phyloP scores from a whole-genome alignment of 64 coral and sea anemone genomes.

The Montipora efflorescens region DNA sequence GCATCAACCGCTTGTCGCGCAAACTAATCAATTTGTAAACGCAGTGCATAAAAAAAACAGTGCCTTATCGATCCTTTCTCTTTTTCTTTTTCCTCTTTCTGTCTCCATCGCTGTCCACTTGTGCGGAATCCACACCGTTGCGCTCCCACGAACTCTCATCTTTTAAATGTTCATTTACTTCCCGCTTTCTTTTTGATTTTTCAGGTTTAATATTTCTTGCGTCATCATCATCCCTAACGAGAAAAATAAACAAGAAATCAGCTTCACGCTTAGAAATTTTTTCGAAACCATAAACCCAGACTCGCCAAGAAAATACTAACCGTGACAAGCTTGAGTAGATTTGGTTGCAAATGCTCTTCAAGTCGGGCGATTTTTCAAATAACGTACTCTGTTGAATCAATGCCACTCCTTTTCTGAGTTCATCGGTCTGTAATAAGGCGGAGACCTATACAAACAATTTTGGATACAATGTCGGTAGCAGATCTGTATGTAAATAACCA shows the following conservation, averaged over 20 bases:
- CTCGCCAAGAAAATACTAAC: neutral
- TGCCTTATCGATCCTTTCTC: neutral
- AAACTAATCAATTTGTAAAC: no score
- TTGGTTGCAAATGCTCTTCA: slow-evolving; percentile 20
- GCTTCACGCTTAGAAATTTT: neutral
- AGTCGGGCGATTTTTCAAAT: neutral
- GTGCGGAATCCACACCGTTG: neutral
- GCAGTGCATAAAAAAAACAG: no score
- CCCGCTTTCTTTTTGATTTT: slow-evolving; percentile 24
- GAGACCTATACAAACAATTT: neutral
- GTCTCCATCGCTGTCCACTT: neutral
- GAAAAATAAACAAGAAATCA: neutral
- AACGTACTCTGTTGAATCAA: slow-evolving; percentile 13
- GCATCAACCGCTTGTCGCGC: no score
- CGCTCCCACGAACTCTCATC: neutral
- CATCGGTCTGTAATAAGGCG: neutral
- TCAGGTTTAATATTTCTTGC: neutral
- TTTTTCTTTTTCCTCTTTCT: slow-evolving; percentile 36
- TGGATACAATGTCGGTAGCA: no score
- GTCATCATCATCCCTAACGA: neutral
- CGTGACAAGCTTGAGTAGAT: slow-evolving; percentile 23
- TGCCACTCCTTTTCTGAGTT: slow-evolving; percentile 15
- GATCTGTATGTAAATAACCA: no score
- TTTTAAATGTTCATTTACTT: neutral
- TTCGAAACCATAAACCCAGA: neutral